Evolutionary conservation across 1,140 invertebrate species (phyloP), one percentile per base, ranked within the genome.

Genomic region (Drosophila nasuta): DNA sequence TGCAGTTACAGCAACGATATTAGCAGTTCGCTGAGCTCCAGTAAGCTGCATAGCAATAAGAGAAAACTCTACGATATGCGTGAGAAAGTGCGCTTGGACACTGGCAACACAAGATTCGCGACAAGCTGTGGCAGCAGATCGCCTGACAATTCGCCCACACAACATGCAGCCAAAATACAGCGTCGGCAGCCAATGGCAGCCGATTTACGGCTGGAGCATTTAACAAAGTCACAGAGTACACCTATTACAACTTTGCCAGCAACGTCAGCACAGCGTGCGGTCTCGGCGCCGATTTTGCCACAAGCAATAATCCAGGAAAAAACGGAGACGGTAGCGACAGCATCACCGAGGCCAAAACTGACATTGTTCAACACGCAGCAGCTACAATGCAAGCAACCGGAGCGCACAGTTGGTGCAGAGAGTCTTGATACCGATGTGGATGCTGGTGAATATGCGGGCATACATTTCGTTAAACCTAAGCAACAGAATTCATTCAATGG

Each of bases 1-100:
- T 91, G 86, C 56, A 91, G 65, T 54, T 91, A 86, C 28, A 92
- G 79, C 60, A 92, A 92, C 59, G 92, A 92, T 48, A 92, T 92
- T 17, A 73, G 75, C 10, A 92, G 91, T 45, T 92, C 92, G 2
- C 49, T 92, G 1, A 92, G 92, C 57, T 92, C 92, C 13, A 92
- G 92, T 35, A 59, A 70, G 1, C 51, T 81, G 13, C 78, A 79
- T 8, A 74, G 45, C 35, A 80, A 81, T 58, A 92, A 92, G 65
- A 65, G 88, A 0, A 92, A 91, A 59, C 41, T 91, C 2, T 63
- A 79, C 7, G 88, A 83, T 30, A 77, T 66, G 58, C 64, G 52
- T 1, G 51, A 80, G 17, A 76, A 30, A 49, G 52, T 15, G 17
- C 75, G 38, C 45, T 3, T 17, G 45, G 35, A 11, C 25, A 38